These are phyloP conservation scores for Schrankia costaestrigalis DNA, from an alignment of 2,888 invertebrate genomes.

Conservation along the genomic window DNA sequence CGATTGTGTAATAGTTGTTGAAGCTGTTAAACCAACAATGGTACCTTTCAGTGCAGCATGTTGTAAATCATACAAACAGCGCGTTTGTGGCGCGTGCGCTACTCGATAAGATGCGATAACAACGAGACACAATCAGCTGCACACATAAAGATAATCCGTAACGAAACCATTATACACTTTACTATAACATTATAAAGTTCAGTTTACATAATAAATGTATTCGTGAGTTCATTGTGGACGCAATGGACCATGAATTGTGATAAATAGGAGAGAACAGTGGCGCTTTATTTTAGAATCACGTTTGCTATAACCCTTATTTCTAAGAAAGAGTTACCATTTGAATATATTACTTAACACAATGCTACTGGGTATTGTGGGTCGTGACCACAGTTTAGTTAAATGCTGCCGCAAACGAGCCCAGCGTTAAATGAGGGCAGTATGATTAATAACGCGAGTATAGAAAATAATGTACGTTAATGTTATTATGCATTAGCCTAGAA, in stretches of 20 bases:
- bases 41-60: constrained; percentile 58
- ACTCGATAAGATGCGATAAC: constrained; percentile 50
- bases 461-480: constrained; percentile 17
- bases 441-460: constrained; percentile 23
- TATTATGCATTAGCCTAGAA: constrained; percentile 20
- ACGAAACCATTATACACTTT: constrained; percentile 23
- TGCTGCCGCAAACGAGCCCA: constrained; percentile 21
- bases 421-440: constrained; percentile 20
- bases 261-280: constrained; percentile 52
- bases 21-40: constrained; percentile 66
- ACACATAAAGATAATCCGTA: constrained; percentile 30
- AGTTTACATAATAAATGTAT: constrained; percentile 24
- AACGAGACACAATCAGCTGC: constrained; percentile 37
- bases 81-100: constrained; percentile 73
- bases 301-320: constrained; percentile 42
- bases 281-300: constrained; percentile 53
- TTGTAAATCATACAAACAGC: constrained; percentile 70
- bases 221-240: constrained; percentile 18
- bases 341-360: constrained; percentile 22
- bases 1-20: constrained; percentile 60
- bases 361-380: constrained; percentile 28
- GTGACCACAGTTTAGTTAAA: constrained; percentile 36
- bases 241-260: constrained; percentile 42
- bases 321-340: constrained; percentile 36
- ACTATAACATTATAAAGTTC: constrained; percentile 32